Evolutionary conservation across 2,888 invertebrate species (phyloP), one percentile per base, ranked within the genome.

Genomic region (Agonopterix arenella): DNA sequence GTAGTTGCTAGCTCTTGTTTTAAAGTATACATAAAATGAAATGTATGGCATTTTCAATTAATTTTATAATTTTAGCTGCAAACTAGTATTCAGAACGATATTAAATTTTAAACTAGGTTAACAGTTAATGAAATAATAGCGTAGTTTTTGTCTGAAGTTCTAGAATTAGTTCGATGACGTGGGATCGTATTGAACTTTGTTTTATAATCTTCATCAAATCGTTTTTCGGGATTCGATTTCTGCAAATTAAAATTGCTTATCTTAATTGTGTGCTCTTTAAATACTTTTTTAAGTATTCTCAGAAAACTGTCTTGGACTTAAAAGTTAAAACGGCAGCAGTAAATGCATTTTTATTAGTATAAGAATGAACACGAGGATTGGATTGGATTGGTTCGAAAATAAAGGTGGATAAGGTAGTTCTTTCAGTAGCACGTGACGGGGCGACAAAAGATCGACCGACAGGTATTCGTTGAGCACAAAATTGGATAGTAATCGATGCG

Each of bases 401-500:
- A 76, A 73, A 76, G 63, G 68, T 62, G 52, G 66, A 70, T 64
- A 71, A 66, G 70, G 62, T 68, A 68, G 58, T 69, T 61, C 62
- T 64, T 55, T 58, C 57, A 55, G 53, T 54, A 70, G 73, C 76
- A 81, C 82, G 82, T 83, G 84, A 83, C 74, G 68, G 64, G 71
- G 72, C 74, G 80, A 85, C 85, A 85, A 85, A 83, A 84, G 84
- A 78, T 73, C 68, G 69, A 53, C 64, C 66, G 78, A 75, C 82
- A 84, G 83, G 83, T 83, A 79, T 76, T 76, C 70, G 70, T 63
- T 62, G 70, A 70, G 77, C 70, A 80, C 75, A 72, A 80, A 84
- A 85, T 86, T 84, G 85, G 83, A 83, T 81, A 75, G 80, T 79
- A 80, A 84, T 81, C 77, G 86, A 80, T 80, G 84, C 85, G 84